phyloP scores from a whole-genome alignment of 1,140 invertebrate species.

The Parapsyche elsis region DNA sequence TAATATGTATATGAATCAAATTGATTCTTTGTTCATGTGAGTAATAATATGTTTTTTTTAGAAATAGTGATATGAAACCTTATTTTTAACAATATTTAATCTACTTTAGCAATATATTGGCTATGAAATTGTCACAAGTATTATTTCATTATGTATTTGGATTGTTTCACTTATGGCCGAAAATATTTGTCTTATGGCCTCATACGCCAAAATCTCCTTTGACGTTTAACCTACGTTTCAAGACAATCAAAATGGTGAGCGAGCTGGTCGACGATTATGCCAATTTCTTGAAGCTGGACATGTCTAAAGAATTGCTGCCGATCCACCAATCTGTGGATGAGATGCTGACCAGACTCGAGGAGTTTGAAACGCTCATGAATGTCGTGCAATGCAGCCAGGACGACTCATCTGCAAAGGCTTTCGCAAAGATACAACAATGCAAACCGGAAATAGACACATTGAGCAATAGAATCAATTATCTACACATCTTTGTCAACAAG shows the following conservation, averaged over 20 bases:
- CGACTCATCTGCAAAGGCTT: conserved; percentile 59
- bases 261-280: conserved; percentile 63
- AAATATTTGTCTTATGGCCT: no score
- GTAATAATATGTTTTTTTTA: no score
- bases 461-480: conserved; percentile 62
- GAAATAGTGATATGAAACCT: no score
- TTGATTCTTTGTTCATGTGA: no score
- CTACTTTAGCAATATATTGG: background rate
- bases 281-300: conserved; percentile 64
- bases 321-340: conserved; percentile 67
- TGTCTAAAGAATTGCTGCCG: conserved; percentile 62
- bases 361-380: conserved; percentile 65
- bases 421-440: conserved; percentile 62
- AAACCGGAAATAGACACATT: conserved; percentile 62
- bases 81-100: no score
- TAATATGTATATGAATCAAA: no score
- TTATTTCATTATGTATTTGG: background rate
- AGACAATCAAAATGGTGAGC: conserved; percentile 59
- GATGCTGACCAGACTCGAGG: conserved; percentile 67
- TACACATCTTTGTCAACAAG: conserved; percentile 61
- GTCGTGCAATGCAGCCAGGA: conserved; percentile 64
- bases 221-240: background rate
- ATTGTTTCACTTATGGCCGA: background rate
- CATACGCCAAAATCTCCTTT: background rate
- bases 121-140: background rate